These are phyloP conservation scores for Silurus glanis DNA, from an alignment of 2,113 vertebrate species.

Conservation along the genomic window DNA sequence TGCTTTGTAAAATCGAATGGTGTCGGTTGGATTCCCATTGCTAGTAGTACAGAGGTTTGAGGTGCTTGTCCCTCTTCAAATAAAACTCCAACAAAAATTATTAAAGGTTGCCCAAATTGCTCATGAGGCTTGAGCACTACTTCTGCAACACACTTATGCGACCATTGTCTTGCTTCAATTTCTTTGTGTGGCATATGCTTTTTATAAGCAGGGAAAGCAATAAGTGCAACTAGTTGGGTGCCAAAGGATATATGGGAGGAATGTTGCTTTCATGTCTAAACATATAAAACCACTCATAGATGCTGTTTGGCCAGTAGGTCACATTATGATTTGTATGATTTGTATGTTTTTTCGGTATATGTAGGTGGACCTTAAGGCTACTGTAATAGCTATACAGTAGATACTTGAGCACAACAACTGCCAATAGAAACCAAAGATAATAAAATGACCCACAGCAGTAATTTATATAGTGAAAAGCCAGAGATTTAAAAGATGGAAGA, in stretches of 20 bases:
- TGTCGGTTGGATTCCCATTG: not conserved
- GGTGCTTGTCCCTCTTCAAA: not conserved
- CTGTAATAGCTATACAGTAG: not conserved
- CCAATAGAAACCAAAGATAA: not conserved
- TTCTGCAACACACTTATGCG: not conserved
- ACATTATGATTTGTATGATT: not conserved
- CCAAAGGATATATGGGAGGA: not conserved
- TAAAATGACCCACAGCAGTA: not conserved
- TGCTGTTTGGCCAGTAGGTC: not conserved
- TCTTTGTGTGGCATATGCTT: not conserved
- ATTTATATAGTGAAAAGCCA: not conserved
- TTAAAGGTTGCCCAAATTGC: not conserved
- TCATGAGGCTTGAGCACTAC: not conserved
- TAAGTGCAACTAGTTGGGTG: not conserved
- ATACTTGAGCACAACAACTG: not conserved
- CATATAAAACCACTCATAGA: not conserved
- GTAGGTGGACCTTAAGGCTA: not conserved
- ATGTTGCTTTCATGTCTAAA: not conserved
- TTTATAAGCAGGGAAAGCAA: not conserved
- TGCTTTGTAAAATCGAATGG: not conserved
- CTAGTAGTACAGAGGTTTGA: slow-evolving; percentile 3
- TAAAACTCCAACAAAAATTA: not conserved
- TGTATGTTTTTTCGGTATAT: not conserved
- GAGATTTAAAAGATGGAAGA: not conserved
- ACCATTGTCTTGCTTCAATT: not conserved